These are phyloP conservation scores for Phaenicophaeus curvirostris DNA, from an alignment of 2,797 vertebrate genomes.

Conservation along the genomic window DNA sequence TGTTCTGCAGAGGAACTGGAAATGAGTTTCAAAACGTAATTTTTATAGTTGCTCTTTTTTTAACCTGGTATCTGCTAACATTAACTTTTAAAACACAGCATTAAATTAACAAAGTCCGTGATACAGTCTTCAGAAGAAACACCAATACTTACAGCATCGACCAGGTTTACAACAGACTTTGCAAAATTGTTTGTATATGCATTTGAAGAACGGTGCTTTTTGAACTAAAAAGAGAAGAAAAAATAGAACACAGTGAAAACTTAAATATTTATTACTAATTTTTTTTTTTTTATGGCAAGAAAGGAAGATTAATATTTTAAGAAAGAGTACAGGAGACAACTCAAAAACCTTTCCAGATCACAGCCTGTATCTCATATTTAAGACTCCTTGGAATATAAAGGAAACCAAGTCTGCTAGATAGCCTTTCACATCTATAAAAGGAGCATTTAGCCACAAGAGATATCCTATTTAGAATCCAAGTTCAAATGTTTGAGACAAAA, in stretches of 20 bases:
- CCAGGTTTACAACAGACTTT: conserved; percentile 96
- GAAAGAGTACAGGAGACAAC: neutral
- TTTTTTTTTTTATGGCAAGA: conserved; percentile 14
- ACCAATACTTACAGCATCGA: conserved; percentile 92
- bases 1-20: neutral
- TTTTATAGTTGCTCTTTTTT: neutral
- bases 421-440: neutral
- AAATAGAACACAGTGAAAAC: conserved; percentile 31
- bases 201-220: conserved; percentile 88
- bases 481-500: neutral
- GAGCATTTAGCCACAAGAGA: neutral
- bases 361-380: neutral
- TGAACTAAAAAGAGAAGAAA: conserved; percentile 82
- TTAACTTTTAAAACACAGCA: neutral
- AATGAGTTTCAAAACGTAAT: neutral
- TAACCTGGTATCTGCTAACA: neutral
- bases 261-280: neutral
- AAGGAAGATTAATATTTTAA: neutral
- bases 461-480: neutral
- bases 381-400: neutral
- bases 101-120: neutral
- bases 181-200: conserved; percentile 89
- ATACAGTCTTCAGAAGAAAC: neutral
- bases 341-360: neutral
- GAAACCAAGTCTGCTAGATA: neutral